These are phyloP conservation scores for Muraenolepis orangiensis DNA, from an alignment of 2,797 vertebrate species.

Conservation along the genomic window DNA sequence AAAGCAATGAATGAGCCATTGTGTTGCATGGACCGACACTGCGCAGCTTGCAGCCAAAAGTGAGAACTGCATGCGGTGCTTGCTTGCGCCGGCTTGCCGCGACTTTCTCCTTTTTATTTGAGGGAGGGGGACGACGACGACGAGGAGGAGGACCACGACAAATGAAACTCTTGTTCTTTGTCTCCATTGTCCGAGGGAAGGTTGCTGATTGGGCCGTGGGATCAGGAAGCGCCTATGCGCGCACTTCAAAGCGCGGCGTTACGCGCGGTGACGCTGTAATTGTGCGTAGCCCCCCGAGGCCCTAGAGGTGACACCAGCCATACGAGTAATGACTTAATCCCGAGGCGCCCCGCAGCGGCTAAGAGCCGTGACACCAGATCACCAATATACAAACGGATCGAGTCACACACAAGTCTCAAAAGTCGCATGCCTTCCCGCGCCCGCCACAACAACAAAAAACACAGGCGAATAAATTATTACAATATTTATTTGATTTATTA, in stretches of 20 bases:
- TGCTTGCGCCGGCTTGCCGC: conserved; percentile 24
- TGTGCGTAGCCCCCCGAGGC: too few relatives aligned
- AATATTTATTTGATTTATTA: conserved; percentile 69
- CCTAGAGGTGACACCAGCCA: conserved; percentile 17
- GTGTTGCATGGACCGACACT: conserved; percentile 17
- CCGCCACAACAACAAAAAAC: conserved; percentile 11
- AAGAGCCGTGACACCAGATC: conserved; percentile 26
- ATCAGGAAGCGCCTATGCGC: conserved; percentile 71
- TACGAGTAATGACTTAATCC: conserved; percentile 38
- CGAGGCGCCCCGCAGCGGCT: conserved; percentile 14
- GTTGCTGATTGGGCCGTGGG: conserved; percentile 65
- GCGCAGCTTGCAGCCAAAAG: conserved; percentile 1
- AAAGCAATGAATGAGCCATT: conserved; percentile 51
- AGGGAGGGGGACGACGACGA: background rate
- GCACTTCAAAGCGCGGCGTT: conserved; percentile 68
- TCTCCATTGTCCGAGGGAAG: conserved; percentile 19
- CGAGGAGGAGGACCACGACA: conserved; percentile 25
- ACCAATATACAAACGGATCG: conserved; percentile 58
- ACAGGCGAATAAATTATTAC: conserved; percentile 17
- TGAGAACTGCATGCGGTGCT: conserved; percentile 18
- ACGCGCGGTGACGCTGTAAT: too few relatives aligned
- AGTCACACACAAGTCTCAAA: conserved; percentile 2
- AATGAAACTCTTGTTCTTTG: conserved; percentile 57
- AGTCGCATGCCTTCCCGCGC: background rate
- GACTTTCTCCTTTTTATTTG: conserved; percentile 55